Base-by-base conservation (phyloP, 2,888 invertebrate species). In the Malachius bipustulatus region DNA sequence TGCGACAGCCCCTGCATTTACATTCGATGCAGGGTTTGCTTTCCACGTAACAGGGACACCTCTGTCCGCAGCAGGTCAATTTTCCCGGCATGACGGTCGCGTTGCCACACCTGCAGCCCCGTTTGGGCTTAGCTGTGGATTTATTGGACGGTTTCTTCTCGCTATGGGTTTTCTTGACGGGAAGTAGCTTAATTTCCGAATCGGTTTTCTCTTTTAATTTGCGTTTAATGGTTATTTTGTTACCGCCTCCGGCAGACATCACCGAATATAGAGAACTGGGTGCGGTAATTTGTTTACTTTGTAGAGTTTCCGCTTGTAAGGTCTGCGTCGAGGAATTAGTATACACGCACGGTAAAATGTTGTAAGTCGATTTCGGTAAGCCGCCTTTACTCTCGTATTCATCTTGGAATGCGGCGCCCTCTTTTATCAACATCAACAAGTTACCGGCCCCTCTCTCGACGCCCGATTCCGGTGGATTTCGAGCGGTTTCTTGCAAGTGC, bases 1-100 rank as follows among this genome's bases (percentile, higher is more conserved):
- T 94, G 49, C 90, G 70, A 59, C 93, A 94, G 2, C 91, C 91
- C 55, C 84, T 74, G 63, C 93, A 94, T 58, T 83, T 81, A 63
- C 94, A 94, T 50, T 84, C 85, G 4, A 81, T 70, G 56, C 93
- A 94, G 1, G 87, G 82, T 58, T 85, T 84, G 46, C 84, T 82
- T 45, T 84, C 84, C 3, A 88, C 87, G 61, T 93, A 94, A 62
- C 93, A 94, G 0, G 90, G 89, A 64, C 93, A 94, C 42, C 93
- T 67, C 57, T 90, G 90, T 0, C 91, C 91, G 54, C 91, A 89
- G 56, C 93, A 94, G 0, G 91, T 91, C 28, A 90, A 63, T 58
- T 87, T 89, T 3, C 89, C 89, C 0, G 90, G 89, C 11, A 81
- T 81, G 1, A 84, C 76, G 0, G 90, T 87, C 1, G 89, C 85